Percentiles rank a stretch among this genome's conserved stretches.
Conservation (phyloP, 1,140 invertebrate genomes). For the Plodia interpunctella region DNA sequence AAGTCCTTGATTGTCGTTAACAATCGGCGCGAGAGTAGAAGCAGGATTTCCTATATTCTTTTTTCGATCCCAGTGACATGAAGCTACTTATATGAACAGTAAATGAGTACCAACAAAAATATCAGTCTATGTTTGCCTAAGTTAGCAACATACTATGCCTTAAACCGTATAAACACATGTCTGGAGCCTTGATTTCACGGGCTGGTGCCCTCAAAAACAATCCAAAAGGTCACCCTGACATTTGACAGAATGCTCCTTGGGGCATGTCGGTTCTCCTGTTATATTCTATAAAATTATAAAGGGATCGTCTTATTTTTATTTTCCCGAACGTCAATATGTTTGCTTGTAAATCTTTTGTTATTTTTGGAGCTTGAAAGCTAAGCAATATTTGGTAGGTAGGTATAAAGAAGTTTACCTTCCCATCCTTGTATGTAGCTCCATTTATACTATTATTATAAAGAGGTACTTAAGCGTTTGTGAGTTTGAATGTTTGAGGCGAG, state of each 20-base stretch:
- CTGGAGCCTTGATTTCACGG: conserved; percentile 58
- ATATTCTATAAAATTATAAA: conserved; percentile 12
- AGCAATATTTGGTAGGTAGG: neutral
- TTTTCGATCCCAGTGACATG: too few species aligned
- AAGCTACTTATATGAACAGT: too few species aligned
- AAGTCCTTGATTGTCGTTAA: too few species aligned
- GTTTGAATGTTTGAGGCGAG: too few species aligned
- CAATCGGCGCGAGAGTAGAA: too few species aligned
- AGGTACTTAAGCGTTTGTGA: too few species aligned
- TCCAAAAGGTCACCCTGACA: conserved; percentile 64
- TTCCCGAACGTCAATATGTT: neutral
- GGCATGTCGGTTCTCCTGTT: conserved; percentile 42
- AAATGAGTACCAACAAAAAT: too few species aligned
- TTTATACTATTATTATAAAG: too few species aligned
- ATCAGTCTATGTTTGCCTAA: too few species aligned
- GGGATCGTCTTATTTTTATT: conserved; percentile 16
- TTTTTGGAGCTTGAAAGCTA: neutral
- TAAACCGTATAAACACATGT: conserved; percentile 37
- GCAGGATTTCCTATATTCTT: too few species aligned
- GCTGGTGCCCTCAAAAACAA: conserved; percentile 55
- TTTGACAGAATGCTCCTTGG: conserved; percentile 65
- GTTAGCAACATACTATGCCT: conserved; percentile 13
- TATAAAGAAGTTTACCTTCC: conserved; percentile 24
- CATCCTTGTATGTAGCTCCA: too few species aligned
- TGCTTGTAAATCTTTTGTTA: neutral